Base-by-base conservation (phyloP, 2,113 vertebrate species). In the Microcebus murinus region DNA sequence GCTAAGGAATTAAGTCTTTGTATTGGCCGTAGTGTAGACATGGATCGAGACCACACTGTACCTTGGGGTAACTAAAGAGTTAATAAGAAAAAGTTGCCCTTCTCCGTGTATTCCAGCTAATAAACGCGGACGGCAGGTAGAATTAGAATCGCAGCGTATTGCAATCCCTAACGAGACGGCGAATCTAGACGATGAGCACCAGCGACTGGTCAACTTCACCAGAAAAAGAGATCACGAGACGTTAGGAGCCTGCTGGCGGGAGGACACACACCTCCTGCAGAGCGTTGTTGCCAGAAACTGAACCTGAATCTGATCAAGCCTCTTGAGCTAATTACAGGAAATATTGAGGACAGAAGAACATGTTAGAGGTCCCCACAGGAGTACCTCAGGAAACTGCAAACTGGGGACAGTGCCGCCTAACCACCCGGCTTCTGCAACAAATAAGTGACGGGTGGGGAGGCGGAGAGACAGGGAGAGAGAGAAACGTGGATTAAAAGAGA, bases 301-400 rank as follows among this genome's bases (percentile, higher is more conserved):
- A 96, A 73, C 59, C 55, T 34, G 61, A 81, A 84, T 85, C 61
- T 73, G 71, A 97, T 77, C 50, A 6, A 39, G 81, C 11, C 52
- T 79, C 80, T n/a, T 81, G 76, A 91, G 83, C 86, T 86, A 73
- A 82, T 82, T 50, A 85, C n/a, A 73, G 48, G 86, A 83, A 80
- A 52, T 39, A 70, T 13, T 31, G 85, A 90, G 84, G 90, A 84
- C 95, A 90, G 83, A 84, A 70, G 84, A 63, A 4, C 39, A 27
- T 8, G 27, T 79, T 45, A 34, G 71, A 55, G 42, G 50, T 68
- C n/a, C n/a, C 77, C 83, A 34, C 57, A 71, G 74, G 90, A 59
- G 80, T 36, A 87, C 52, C 20, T 12, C 59, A 12, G 63, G 20
- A 29, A 57, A 4, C 45, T 6, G n/a, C 67, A 85, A 48, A 42